Evolutionary conservation across 2,888 invertebrate genomes (phyloP).

Genomic region (Frankliniella intonsa): DNA sequence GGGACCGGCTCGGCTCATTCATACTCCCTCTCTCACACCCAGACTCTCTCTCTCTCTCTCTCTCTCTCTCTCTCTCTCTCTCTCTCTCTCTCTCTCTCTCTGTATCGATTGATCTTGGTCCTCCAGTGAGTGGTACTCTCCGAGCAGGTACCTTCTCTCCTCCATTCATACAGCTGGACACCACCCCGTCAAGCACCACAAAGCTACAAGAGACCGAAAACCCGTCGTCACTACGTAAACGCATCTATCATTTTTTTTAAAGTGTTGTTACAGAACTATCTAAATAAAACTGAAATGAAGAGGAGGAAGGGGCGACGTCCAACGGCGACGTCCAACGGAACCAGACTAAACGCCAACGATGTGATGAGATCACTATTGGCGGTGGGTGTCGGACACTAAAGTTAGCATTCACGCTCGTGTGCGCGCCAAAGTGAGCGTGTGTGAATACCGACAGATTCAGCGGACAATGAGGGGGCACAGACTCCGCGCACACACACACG

Average conservation of each 20-base stretch:
- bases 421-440: background rate
- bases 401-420: background rate
- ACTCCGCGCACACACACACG: background rate
- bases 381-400: background rate
- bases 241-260: no score
- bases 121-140: background rate
- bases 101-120: slow-evolving; percentile 12
- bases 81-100: background rate
- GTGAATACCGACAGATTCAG: slow-evolving; percentile 17
- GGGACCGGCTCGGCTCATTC: slow-evolving; percentile 3
- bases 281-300: no score
- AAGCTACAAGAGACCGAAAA: no score
- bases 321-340: no score
- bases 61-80: background rate
- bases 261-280: no score
- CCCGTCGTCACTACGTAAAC: no score
- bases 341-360: no score
- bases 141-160: background rate
- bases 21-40: background rate
- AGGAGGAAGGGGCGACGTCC: no score
- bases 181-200: no score
- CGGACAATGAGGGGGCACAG: slow-evolving; percentile 6
- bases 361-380: background rate
- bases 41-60: background rate
- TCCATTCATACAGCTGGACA: background rate